Evolutionary conservation across 2,113 vertebrate species (phyloP), one percentile per base, ranked within the genome.

Genomic region (Oryzias celebensis): DNA sequence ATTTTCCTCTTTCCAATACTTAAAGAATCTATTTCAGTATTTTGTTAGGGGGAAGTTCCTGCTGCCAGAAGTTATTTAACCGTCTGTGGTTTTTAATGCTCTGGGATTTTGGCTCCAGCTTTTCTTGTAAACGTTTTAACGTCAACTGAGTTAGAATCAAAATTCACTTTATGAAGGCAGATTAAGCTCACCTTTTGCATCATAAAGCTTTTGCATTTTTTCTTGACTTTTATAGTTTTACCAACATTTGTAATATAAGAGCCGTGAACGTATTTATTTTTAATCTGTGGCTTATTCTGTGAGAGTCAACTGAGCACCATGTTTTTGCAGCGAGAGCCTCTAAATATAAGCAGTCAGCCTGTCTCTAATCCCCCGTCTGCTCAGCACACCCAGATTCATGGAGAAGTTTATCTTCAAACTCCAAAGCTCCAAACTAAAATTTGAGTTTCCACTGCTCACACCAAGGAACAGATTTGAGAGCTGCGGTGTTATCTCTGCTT

Each of bases 61-160:
- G 52, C 78, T 81, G 79, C 78, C 83, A 79, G 66, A 77, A 68
- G 84, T 57, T 73, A 82, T 85, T 84, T 82, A 84, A 84, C 75
- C 80, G 65, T 68, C 70, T 67, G 77, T 84, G 74, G 73, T 81
- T 82, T 81, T 64, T 59, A 71, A 58, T 4, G 72, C 83, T 79
- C 62, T 75, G 58, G 81, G 85, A 77, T 87, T 78, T 76, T 69
- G 76, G 77, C 84, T 72, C 79, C 78, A 68, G 68, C 77, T 64
- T 50, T 47, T 71, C 77, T 74, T 82, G 83, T 77, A 78, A 72
- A 76, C 74, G 69, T 65, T 61, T 80, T 48, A 49, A 53, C 68
- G 74, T 84, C 81, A 73, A 60, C 81, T 76, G 81, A 85, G 65
- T 71, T 71, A 6, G 65, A 75, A 36, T 58, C 58, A 47, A 14